phyloP scores from a whole-genome alignment of 2,797 vertebrate species.

The Thunnus albacares region DNA sequence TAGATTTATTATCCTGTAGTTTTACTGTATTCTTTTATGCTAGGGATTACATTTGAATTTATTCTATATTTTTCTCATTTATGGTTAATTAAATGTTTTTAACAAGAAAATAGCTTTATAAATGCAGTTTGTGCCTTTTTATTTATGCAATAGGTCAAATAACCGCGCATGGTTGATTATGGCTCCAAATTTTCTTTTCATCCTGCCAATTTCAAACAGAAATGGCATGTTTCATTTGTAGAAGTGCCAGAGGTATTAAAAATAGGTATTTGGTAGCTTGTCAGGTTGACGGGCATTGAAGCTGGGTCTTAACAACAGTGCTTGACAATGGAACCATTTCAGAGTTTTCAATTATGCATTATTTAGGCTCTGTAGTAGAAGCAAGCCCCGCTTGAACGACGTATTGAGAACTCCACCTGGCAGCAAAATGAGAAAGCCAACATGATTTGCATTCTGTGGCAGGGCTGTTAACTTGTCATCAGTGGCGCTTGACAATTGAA shows the following conservation, averaged over 20 bases:
- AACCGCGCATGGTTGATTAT: not conserved
- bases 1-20: conserved; percentile 9
- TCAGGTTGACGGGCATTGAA: conserved; percentile 72
- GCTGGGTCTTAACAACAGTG: conserved; percentile 66
- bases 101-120: too few relatives aligned
- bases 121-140: conserved; percentile 1
- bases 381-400: conserved; percentile 67
- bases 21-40: not conserved
- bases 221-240: conserved; percentile 51
- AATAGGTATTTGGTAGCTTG: conserved; percentile 68
- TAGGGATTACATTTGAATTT: not conserved
- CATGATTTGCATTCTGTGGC: conserved; percentile 75
- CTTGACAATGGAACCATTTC: conserved; percentile 74
- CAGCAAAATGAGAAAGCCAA: conserved; percentile 74
- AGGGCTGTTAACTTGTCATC: conserved; percentile 82
- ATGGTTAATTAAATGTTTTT: not conserved
- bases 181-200: conserved; percentile 28
- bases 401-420: conserved; percentile 78
- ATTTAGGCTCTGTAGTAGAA: conserved; percentile 68
- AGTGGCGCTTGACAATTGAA: conserved; percentile 72
- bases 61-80: not conserved
- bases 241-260: conserved; percentile 56
- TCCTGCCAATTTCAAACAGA: conserved; percentile 24
- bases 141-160: conserved; percentile 15
- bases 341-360: conserved; percentile 76